Conservation (phyloP, 2,888 invertebrate genomes). For the Macaria liturata region DNA sequence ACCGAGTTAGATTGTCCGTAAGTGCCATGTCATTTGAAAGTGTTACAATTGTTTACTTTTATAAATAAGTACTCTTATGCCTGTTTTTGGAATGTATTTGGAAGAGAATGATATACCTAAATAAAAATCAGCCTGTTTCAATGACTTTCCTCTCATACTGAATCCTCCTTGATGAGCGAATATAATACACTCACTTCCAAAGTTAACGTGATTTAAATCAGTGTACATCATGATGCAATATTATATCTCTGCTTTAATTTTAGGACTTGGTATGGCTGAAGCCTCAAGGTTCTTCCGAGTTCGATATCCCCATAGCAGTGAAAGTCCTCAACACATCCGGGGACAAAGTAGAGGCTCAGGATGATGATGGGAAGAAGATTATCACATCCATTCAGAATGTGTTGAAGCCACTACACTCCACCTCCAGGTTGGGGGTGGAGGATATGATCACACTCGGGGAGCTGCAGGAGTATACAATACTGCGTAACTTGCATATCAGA, state of each 20-base stretch:
- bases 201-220: too few relatives aligned
- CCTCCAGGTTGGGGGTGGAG: conserved; percentile 92
- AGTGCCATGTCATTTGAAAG: conserved; percentile 38
- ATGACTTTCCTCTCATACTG: too few relatives aligned
- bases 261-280: conserved; percentile 95
- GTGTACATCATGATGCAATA: conserved; percentile 1
- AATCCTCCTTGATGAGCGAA: too few relatives aligned
- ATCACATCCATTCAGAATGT: conserved; percentile 84
- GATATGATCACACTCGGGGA: conserved; percentile 98
- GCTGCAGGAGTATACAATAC: conserved; percentile 96
- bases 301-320: conserved; percentile 93
- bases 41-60: too few relatives aligned
- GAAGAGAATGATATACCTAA: too few relatives aligned
- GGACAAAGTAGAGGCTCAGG: conserved; percentile 89
- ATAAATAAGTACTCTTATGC: too few relatives aligned
- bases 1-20: conserved; percentile 64
- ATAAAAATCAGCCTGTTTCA: too few relatives aligned
- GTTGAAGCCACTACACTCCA: conserved; percentile 88
- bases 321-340: conserved; percentile 90
- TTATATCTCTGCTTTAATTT: conserved; percentile 18
- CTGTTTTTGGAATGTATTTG: too few relatives aligned
- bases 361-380: conserved; percentile 92
- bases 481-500: conserved; percentile 94
- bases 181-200: too few relatives aligned
- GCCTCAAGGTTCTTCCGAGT: conserved; percentile 87